phyloP scores from a whole-genome alignment of 2,888 invertebrate species.

The Candidula unifasciata region DNA sequence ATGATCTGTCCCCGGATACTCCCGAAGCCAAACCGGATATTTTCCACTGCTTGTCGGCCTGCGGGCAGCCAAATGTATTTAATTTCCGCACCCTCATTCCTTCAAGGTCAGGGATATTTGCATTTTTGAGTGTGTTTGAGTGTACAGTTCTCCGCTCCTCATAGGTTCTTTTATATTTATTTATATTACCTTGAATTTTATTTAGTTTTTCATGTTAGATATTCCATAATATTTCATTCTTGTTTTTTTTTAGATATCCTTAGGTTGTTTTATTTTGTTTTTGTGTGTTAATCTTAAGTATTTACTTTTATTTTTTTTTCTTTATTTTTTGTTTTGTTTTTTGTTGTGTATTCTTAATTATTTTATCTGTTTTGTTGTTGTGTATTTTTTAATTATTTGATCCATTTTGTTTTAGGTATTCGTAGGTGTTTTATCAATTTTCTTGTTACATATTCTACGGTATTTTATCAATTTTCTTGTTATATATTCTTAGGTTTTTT shows the following conservation, averaged over 20 bases:
- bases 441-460: too few species aligned
- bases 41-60: conserved; percentile 86
- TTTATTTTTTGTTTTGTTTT: too few species aligned
- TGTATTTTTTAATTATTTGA: too few species aligned
- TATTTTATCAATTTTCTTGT: too few species aligned
- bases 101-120: conserved; percentile 75
- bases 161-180: background rate
- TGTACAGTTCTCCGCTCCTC: background rate
- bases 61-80: conserved; percentile 77
- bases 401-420: too few species aligned
- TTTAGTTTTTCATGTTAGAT: too few species aligned
- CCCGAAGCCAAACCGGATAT: conserved; percentile 81
- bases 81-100: conserved; percentile 86
- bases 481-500: too few species aligned
- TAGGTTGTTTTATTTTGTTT: background rate
- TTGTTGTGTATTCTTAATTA: too few species aligned
- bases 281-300: background rate
- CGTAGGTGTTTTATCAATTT: too few species aligned
- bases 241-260: background rate
- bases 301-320: too few species aligned
- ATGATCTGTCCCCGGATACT: conserved; percentile 81
- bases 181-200: background rate
- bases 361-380: too few species aligned
- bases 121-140: background rate
- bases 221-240: conserved; percentile 80